Conservation (phyloP, 2,888 invertebrate species). For the Scotopteryx bipunctaria region DNA sequence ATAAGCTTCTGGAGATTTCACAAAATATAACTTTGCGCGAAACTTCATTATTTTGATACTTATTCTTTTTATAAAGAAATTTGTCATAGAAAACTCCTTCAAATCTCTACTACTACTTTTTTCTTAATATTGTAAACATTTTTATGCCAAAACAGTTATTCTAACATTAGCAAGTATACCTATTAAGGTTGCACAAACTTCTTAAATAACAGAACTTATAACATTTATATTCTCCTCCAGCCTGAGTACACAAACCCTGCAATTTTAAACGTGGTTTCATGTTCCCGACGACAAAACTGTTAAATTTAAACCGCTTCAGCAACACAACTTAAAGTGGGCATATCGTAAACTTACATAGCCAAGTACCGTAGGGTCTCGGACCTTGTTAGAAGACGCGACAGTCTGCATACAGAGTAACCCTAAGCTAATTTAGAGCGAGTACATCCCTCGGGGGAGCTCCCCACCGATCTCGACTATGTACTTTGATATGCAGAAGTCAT, state of each 20-base stretch:
- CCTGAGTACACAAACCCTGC: constrained; percentile 3
- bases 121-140: no score
- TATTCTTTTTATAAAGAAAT: no score
- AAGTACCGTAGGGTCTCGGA: constrained; percentile 61
- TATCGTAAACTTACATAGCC: constrained; percentile 54
- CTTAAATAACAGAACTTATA: constrained; percentile 11
- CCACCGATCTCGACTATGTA: constrained; percentile 63
- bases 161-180: not conserved
- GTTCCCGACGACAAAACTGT: constrained; percentile 32
- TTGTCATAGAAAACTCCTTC: no score
- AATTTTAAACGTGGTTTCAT: not conserved
- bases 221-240: not conserved
- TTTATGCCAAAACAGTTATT: not conserved
- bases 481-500: constrained; percentile 66
- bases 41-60: no score
- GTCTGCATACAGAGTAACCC: constrained; percentile 78
- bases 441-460: constrained; percentile 57
- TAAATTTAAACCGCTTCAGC: constrained; percentile 48
- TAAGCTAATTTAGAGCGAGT: constrained; percentile 77
- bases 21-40: not conserved
- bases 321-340: constrained; percentile 46
- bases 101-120: no score
- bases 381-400: constrained; percentile 67
- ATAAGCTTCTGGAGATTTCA: no score
- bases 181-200: not conserved